Evolutionary conservation across 2,797 vertebrate genomes (phyloP).

Genomic region (Tympanoctomys barrerae): DNA sequence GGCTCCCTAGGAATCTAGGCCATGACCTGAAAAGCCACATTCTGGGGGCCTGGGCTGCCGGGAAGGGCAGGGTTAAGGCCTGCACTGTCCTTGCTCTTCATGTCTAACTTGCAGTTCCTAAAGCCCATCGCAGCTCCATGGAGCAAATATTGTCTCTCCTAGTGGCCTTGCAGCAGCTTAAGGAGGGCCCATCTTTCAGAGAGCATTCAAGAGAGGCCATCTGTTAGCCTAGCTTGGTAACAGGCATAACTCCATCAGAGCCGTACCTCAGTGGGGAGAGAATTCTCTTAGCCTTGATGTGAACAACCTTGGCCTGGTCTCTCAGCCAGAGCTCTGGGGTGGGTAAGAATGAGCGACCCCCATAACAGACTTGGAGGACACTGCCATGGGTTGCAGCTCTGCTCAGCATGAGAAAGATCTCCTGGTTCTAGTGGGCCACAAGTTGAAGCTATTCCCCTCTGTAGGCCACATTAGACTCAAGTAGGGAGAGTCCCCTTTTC

Average conservation of each 20-base stretch:
- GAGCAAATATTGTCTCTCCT: conserved; percentile 84
- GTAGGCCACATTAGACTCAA: background rate
- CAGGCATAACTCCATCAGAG: background rate
- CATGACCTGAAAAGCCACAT: background rate
- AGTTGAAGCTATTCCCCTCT: background rate
- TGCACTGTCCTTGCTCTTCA: background rate
- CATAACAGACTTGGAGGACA: background rate
- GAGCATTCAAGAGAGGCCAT: conserved; percentile 57
- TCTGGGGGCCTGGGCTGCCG: background rate
- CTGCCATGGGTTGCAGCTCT: background rate
- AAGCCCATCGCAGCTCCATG: conserved; percentile 67
- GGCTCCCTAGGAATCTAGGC: background rate
- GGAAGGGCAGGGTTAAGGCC: background rate
- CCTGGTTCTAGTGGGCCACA: background rate
- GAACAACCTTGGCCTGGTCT: background rate
- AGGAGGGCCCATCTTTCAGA: conserved; percentile 68
- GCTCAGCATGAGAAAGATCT: background rate
- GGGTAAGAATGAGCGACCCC: background rate
- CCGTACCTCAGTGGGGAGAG: fast-evolving
- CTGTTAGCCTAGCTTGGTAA: conserved; percentile 48
- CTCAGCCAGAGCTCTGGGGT: background rate
- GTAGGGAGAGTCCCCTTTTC: background rate
- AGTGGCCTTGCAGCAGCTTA: conserved; percentile 72
- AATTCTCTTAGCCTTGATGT: background rate
- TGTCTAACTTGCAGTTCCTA: conserved; percentile 71